phyloP scores from a whole-genome alignment of 2,888 invertebrate species.

The Idaea straminata region DNA sequence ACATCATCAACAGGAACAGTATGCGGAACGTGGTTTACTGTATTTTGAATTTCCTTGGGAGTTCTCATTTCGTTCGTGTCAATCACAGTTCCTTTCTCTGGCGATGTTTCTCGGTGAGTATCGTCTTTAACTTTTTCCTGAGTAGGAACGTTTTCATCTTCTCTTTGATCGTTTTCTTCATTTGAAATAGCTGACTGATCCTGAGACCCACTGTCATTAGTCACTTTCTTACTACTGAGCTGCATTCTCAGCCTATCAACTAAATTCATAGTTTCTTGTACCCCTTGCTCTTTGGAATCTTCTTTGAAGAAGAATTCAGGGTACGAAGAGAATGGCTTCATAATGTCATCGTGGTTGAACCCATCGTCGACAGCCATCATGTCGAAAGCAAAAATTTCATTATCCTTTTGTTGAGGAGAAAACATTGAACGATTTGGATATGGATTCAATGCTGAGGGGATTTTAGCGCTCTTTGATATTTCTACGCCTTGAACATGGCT shows the following conservation, averaged over 20 bases:
- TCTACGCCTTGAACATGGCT: constrained; percentile 71
- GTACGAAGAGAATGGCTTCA: constrained; percentile 84
- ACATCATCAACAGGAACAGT: constrained; percentile 16
- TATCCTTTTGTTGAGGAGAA: constrained; percentile 84
- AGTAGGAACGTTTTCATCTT: constrained; percentile 42
- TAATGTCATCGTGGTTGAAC: constrained; percentile 83
- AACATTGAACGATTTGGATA: constrained; percentile 83
- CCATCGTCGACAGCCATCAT: constrained; percentile 83
- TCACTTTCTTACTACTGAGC: constrained; percentile 83
- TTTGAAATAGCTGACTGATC: constrained; percentile 48
- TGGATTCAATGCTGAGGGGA: constrained; percentile 63
- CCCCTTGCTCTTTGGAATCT: constrained; percentile 89
- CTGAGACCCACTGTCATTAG: constrained; percentile 65
- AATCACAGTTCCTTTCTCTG: constrained; percentile 26
- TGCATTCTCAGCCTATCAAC: constrained; percentile 91
- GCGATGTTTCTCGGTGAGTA: constrained; percentile 35
- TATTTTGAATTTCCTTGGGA: constrained; percentile 35
- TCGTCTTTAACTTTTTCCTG: constrained; percentile 40
- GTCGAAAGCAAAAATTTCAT: constrained; percentile 83
- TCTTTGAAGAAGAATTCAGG: constrained; percentile 86
- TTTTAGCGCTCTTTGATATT: constrained; percentile 72
- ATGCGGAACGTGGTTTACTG: constrained; percentile 38
- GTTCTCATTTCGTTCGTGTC: constrained; percentile 34
- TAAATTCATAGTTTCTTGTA: constrained; percentile 89
- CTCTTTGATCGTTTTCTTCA: constrained; percentile 47